Percentiles rank a stretch among this genome's conserved stretches.
These are phyloP conservation scores for Ellobium chinense DNA, from an alignment of 2,888 invertebrate genomes.

Conservation along the genomic window DNA sequence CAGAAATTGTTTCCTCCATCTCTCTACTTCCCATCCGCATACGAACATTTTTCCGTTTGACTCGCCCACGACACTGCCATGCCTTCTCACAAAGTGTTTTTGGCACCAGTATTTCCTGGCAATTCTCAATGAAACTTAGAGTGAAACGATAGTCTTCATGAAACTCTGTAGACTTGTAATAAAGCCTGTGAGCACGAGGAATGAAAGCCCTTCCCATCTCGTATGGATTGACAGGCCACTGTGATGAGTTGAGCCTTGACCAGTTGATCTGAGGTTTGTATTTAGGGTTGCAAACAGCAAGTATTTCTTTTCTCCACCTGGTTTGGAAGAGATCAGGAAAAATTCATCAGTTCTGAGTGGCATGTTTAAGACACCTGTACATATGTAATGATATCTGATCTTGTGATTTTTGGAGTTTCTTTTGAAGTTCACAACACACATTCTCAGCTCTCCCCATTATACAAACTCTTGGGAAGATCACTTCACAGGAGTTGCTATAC, in stretches of 20 bases:
- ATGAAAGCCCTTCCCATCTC: slow-evolving; percentile 55
- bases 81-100: slow-evolving; percentile 47
- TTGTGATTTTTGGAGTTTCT: background rate
- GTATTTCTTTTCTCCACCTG: slow-evolving; percentile 51
- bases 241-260: slow-evolving; percentile 49
- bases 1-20: slow-evolving; percentile 25
- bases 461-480: background rate
- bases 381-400: background rate
- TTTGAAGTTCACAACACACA: background rate
- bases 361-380: background rate
- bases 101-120: slow-evolving; percentile 40
- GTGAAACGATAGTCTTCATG: slow-evolving; percentile 55
- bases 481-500: background rate
- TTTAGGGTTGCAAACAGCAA: slow-evolving; percentile 42
- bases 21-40: slow-evolving; percentile 40
- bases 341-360: background rate
- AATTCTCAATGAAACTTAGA: slow-evolving; percentile 54
- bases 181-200: slow-evolving; percentile 54
- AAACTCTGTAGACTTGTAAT: slow-evolving; percentile 55
- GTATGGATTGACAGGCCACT: slow-evolving; percentile 55
- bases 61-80: slow-evolving; percentile 43
- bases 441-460: background rate
- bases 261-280: slow-evolving; percentile 49
- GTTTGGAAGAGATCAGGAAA: background rate
- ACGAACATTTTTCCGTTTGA: slow-evolving; percentile 36